Base-by-base conservation (phyloP, 2,797 vertebrate species). In the Halcyon leucocephala region DNA sequence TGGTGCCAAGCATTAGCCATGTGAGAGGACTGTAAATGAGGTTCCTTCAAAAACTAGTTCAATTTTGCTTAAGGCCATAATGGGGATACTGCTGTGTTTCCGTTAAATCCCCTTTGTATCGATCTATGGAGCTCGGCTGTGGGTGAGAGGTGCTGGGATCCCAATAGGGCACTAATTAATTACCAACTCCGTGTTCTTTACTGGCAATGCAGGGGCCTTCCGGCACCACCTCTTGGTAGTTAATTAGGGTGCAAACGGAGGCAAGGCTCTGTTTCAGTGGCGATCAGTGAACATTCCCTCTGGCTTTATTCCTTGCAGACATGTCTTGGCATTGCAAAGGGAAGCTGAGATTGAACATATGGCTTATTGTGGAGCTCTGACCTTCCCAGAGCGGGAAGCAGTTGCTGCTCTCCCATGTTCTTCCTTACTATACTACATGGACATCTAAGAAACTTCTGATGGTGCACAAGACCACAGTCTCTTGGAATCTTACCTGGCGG, bases 311-410 rank as follows among this genome's bases (percentile, higher is more conserved):
- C 94, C 93, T 96, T 52, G 2, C 88, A 92, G 96, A 41, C 86
- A 64, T 1, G 1, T 91, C 92, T 90, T 96, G 95, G 90, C 88
- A 60, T 29, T 52, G 81, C 4, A 71, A 86, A 77, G 66, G 62
- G 71, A 89, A 95, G 86, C 94, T 86, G 87, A 79, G 86, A 48
- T 20, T 90, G 92, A 95, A 54, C 97, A 96, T 96, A 95, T 91
- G 95, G 96, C 95, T 97, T 73, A 39, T 18, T 88, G 88, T 28
- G 42, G 48, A 78, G 90, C 88, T 91, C 64, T 85, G 78, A 88
- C 87, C 93, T 97, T 91, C 93, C 82, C 12, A 15, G 72, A 66
- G 64, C 2, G 10, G 18, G 78, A 60, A 73, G 44, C 41, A 79
- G 54, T 54, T 86, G 72, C 37, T 82, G 1, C 18, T 52, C 20